Conservation (phyloP, 2,113 vertebrate genomes). For the Brachyhypopomus occidentalis region DNA sequence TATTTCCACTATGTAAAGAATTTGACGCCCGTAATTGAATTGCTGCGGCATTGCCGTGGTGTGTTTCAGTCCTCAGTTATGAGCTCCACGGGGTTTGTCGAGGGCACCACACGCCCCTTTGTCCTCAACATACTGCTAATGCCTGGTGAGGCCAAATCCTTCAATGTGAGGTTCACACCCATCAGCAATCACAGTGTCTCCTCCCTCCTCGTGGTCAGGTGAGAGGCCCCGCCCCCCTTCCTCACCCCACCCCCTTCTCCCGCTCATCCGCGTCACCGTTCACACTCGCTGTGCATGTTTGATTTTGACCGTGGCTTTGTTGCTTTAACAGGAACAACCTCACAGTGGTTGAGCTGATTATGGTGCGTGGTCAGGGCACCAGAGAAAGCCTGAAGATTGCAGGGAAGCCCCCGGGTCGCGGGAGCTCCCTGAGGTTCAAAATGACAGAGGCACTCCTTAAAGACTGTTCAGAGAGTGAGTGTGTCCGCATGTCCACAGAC, state of each 20-base stretch:
- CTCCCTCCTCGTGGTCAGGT: conserved; percentile 93
- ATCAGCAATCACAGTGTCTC: conserved; percentile 88
- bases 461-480: conserved; percentile 96
- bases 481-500: not conserved
- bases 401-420: conserved; percentile 86
- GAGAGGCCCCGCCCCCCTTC: not conserved
- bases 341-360: conserved; percentile 88
- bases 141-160: conserved; percentile 87
- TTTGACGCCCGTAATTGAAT: not conserved
- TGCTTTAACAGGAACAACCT: conserved; percentile 87
- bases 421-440: conserved; percentile 94
- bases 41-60: not conserved
- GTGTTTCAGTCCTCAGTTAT: conserved; percentile 78
- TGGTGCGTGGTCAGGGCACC: conserved; percentile 90
- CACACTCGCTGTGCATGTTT: not conserved
- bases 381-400: conserved; percentile 89
- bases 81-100: conserved; percentile 79
- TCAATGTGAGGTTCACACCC: conserved; percentile 89
- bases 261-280: too few species aligned
- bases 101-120: conserved; percentile 79
- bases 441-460: conserved; percentile 93
- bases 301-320: conserved; percentile 2
- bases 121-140: conserved; percentile 88
- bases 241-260: too few species aligned
- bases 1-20: not conserved